These are phyloP conservation scores for Polyploca ridens DNA, from an alignment of 2,888 invertebrate species.

Conservation along the genomic window DNA sequence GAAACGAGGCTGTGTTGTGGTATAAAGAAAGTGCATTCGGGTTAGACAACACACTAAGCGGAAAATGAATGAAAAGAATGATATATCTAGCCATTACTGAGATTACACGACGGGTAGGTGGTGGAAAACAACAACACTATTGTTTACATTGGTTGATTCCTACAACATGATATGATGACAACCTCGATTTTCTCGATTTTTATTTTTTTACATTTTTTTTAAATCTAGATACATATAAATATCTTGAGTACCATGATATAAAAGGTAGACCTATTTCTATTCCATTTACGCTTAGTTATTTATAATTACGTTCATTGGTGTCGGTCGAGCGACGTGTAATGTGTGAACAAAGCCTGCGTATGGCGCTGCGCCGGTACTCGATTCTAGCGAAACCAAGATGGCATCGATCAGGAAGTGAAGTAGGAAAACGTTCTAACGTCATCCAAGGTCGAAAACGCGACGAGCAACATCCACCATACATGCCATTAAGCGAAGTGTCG, in stretches of 20 bases:
- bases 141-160: not conserved
- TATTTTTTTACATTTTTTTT: not conserved
- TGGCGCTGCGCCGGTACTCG: constrained; percentile 52
- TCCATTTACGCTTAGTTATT: not conserved
- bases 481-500: constrained; percentile 46
- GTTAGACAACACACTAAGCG: constrained; percentile 59
- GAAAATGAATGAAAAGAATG: constrained; percentile 53
- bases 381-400: constrained; percentile 66
- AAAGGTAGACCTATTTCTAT: not conserved
- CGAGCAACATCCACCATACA: constrained; percentile 64
- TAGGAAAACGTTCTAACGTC: constrained; percentile 80
- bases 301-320: constrained; percentile 14
- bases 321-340: constrained; percentile 18
- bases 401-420: constrained; percentile 79
- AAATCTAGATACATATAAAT: no score
- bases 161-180: no score
- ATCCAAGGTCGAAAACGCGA: constrained; percentile 72
- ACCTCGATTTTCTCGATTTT: no score
- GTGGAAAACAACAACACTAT: not conserved
- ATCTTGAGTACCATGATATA: no score
- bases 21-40: constrained; percentile 73
- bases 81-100: constrained; percentile 59
- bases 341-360: constrained; percentile 28
- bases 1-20: constrained; percentile 55
- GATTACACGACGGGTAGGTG: constrained; percentile 44